phyloP scores from a whole-genome alignment of 2,113 vertebrate genomes.

The Oryzias javanicus region DNA sequence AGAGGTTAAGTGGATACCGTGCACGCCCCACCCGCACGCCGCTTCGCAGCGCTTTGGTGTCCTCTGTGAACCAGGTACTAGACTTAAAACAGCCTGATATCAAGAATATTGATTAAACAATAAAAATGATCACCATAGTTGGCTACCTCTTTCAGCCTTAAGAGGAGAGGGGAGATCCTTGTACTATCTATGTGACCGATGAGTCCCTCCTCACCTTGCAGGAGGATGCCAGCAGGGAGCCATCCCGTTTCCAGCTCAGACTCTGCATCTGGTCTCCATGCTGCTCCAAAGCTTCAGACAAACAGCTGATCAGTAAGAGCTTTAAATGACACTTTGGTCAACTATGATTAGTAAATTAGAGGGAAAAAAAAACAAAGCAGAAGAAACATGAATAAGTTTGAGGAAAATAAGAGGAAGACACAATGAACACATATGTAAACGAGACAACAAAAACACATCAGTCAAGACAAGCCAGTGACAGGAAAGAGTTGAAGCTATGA shows the following conservation, averaged over 20 bases:
- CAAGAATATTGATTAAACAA: no score
- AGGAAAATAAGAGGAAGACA: background rate
- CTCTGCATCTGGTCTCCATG: slow-evolving; percentile 87
- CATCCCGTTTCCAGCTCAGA: slow-evolving; percentile 87
- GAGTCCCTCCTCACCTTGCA: slow-evolving; percentile 78
- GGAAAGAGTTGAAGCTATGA: slow-evolving; percentile 22
- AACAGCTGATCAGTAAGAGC: slow-evolving; percentile 9
- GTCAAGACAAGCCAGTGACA: slow-evolving; percentile 10
- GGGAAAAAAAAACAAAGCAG: slow-evolving; percentile 1
- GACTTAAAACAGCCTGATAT: no score
- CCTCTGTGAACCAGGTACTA: no score
- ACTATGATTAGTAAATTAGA: background rate
- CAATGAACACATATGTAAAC: slow-evolving; percentile 4
- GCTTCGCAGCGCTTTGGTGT: no score
- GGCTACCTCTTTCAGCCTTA: no score
- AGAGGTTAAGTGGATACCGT: no score
- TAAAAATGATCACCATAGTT: no score
- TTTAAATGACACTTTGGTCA: no score
- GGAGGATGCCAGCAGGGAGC: slow-evolving; percentile 83
- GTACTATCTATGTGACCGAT: background rate
- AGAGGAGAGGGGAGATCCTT: background rate
- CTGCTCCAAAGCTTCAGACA: slow-evolving; percentile 79
- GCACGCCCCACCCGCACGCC: no score
- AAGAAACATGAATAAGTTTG: background rate
- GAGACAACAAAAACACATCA: slow-evolving; percentile 11